Conservation (phyloP, 2,888 invertebrate genomes). For the Drosophila neonasuta region DNA sequence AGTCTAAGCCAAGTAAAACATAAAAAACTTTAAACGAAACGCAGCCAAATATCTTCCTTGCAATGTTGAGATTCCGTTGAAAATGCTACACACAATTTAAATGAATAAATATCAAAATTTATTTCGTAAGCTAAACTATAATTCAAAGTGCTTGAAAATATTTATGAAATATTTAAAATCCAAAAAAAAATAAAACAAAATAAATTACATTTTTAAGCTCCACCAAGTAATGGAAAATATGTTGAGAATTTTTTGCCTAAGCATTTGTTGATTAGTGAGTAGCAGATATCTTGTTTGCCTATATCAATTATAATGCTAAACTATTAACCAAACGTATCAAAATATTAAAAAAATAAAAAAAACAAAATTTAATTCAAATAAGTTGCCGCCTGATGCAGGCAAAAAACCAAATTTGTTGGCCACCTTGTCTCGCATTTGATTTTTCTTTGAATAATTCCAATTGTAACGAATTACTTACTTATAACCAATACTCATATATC, state of each 20-base stretch:
- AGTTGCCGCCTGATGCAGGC: conserved; percentile 37
- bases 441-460: conserved; percentile 38
- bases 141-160: conserved; percentile 73
- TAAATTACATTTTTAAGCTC: conserved; percentile 27
- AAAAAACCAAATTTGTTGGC: conserved; percentile 33
- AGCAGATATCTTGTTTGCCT: conserved; percentile 59
- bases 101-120: conserved; percentile 45
- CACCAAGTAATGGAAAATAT: conserved; percentile 33
- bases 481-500: conserved; percentile 55
- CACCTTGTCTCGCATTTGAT: conserved; percentile 22
- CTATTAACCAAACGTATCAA: conserved; percentile 19
- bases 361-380: conserved; percentile 1
- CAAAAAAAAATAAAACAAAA: conserved; percentile 14
- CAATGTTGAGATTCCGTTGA: conserved; percentile 78
- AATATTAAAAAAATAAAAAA: conserved; percentile 1
- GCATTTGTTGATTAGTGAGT: conserved; percentile 72
- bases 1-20: conserved; percentile 39
- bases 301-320: conserved; percentile 27
- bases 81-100: conserved; percentile 71
- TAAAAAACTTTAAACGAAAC: conserved; percentile 24
- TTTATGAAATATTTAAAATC: conserved; percentile 68
- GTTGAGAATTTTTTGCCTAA: conserved; percentile 47
- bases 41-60: conserved; percentile 75
- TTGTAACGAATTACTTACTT: conserved; percentile 57
- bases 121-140: conserved; percentile 60